Evolutionary conservation across 1,140 invertebrate genomes (phyloP), one percentile per base, ranked within the genome.

Genomic region (Neoseiulus cucumeris): DNA sequence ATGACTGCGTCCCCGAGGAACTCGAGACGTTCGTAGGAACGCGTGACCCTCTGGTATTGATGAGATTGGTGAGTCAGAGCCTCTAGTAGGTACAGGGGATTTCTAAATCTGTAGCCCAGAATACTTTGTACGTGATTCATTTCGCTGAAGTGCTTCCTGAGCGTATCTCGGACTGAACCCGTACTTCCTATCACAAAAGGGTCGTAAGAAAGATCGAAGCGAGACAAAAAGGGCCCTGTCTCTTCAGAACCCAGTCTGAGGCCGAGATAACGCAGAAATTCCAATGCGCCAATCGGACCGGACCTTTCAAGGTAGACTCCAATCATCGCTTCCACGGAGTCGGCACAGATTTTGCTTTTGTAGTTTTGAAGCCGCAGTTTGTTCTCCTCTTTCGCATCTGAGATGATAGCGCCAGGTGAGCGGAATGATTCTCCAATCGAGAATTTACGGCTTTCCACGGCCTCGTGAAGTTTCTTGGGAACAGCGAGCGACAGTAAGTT

Each of bases 1-100:
- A 98, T 77, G 51, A 98, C 89, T 33, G 95, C 95, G 80, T 99
- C 95, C 6, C 95, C 95, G 0, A 99, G 80, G 79, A 98, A 98
- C 78, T 99, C 95, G 29, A 99, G 76, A 47, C 91, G 77, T 74
- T 99, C 92, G 76, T 99, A 98, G 75, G 92, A 98, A 75, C 94
- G 91, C 0, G 94, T 98, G 9, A 97, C 77, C n/a, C 84, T 80
- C 78, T 98, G 97, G 14, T 84, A 84, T 66, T 87, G 85, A 75
- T 95, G 96, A 0, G 92, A 96, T 12, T 93, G 88, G 80, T 99
- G 95, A 0, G 93, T 97, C 72, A 98, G 86, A 12, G 95, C 88
- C 78, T 96, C 90, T 7, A 96, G 78, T 0, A 96, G 77, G 71
- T 90, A 91, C 30, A 86, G 86, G 25, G 83, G 79, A 74, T 97